Base-by-base conservation (phyloP, 1,140 invertebrate species). In the Brachystomella parvula region DNA sequence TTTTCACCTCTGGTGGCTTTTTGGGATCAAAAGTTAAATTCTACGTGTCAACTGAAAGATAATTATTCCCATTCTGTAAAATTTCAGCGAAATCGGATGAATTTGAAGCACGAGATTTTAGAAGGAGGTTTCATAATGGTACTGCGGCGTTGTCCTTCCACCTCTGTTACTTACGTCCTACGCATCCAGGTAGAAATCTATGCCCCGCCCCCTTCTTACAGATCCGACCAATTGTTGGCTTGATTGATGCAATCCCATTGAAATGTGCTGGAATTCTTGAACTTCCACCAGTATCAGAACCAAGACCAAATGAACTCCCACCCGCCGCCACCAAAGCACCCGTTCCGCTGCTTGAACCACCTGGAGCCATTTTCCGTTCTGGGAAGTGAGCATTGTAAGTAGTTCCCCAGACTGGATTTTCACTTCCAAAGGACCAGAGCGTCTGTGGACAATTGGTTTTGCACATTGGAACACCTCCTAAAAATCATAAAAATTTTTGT, bases 211-310 rank as follows among this genome's bases (percentile, higher is more conserved):
- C 30, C 26, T 9, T 19, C 30, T 47, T 24, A 61, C 67, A 68
- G 1, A 77, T 24, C 19, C 76, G 59, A 21, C 68, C 70, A 28
- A 39, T 30, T 1, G 76, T 76, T 1, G 77, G 74, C 71, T 77
- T 78, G 21, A 86, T 78, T 19, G 82, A 82, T 72, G 81, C 83
- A 21, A 85, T 74, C 35, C 84, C 84, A 77, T 80, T 82, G 69
- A 83, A 85, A 69, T 79, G 79, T 29, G 83, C 78, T 2, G 85
- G 84, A 74, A 85, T 81, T 21, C 85, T 76, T 58, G 84, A 78
- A 64, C 81, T 83, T 17, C 85, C 85, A n/a, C 81, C 83, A 60
- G 84, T 81, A 73, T 86, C 84, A 15, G 47, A 35, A 21, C 71
- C 71, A 3, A 56, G 47, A 0, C 65, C 67, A 35, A 72, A 62